These are phyloP conservation scores for Actinemys pallida DNA, from an alignment of 2,113 vertebrate genomes.

Conservation along the genomic window DNA sequence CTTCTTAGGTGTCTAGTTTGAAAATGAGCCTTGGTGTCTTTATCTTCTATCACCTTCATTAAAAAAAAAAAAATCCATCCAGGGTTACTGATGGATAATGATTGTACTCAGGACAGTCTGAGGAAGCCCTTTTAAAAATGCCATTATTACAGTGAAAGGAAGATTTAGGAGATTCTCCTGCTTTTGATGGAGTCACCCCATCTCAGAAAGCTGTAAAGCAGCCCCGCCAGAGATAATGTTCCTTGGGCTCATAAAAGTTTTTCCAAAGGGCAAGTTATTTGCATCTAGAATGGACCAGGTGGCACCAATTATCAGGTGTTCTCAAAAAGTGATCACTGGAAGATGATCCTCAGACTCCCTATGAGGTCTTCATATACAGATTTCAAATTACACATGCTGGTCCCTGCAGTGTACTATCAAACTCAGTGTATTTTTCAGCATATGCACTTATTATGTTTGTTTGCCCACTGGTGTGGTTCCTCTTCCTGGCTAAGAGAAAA, in stretches of 20 bases:
- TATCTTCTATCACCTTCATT: neutral
- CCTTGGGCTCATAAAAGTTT: neutral
- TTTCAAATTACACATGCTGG: rapidly evolving
- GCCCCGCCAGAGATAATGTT: neutral
- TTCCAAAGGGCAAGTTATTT: neutral
- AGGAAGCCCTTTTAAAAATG: neutral
- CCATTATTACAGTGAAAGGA: conserved; percentile 4
- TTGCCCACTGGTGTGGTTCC: neutral
- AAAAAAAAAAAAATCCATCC: neutral
- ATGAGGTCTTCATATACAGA: neutral
- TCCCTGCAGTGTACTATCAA: neutral
- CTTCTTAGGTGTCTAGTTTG: neutral
- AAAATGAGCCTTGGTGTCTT: neutral
- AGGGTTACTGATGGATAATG: neutral
- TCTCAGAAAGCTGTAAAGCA: neutral
- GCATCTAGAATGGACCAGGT: neutral
- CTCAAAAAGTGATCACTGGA: neutral
- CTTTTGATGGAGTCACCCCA: conserved; percentile 33
- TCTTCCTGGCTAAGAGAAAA: conserved; percentile 15
- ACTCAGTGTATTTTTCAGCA: neutral
- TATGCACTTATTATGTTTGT: neutral
- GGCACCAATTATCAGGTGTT: neutral
- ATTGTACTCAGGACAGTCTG: neutral
- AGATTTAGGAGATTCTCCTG: neutral
- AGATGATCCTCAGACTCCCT: neutral